Conservation (phyloP, 2,888 invertebrate genomes). For the Gastrophysa polygoni region DNA sequence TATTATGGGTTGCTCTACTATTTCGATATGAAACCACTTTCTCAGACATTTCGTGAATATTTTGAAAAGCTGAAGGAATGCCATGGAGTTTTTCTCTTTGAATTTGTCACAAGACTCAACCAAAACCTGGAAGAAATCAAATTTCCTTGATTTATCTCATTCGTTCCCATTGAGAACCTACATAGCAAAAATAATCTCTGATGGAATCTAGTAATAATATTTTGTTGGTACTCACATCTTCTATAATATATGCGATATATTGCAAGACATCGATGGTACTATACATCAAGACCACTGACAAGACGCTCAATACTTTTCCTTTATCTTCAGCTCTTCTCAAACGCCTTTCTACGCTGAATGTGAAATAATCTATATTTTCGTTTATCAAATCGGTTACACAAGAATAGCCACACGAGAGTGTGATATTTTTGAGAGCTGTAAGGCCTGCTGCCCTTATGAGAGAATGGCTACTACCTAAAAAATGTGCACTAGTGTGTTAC, state of each 20-base stretch:
- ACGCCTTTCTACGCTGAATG: constrained; percentile 70
- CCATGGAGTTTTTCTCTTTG: constrained; percentile 64
- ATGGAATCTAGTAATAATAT: no score
- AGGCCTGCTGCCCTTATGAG: constrained; percentile 68
- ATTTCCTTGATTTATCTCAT: no score
- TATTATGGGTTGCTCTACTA: constrained; percentile 44
- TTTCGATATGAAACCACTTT: constrained; percentile 61
- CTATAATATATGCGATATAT: constrained; percentile 71
- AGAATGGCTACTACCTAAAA: constrained; percentile 69
- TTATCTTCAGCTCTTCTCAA: constrained; percentile 68
- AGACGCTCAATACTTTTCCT: constrained; percentile 71
- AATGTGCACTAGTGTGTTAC: not conserved
- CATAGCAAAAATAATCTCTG: no score
- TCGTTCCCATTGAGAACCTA: constrained; percentile 8
- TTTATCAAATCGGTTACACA: constrained; percentile 68
- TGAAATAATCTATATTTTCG: constrained; percentile 75
- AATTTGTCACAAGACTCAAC: constrained; percentile 66
- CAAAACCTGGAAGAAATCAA: no score
- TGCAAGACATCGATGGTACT: constrained; percentile 69
- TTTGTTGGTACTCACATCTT: constrained; percentile 68
- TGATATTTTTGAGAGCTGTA: constrained; percentile 64
- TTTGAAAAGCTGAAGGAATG: constrained; percentile 74
- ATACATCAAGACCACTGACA: constrained; percentile 74
- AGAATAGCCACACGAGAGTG: constrained; percentile 63
- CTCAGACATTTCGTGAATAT: constrained; percentile 69